phyloP scores from a whole-genome alignment of 1,140 invertebrate species.

The Stegodyphus mimosarum region DNA sequence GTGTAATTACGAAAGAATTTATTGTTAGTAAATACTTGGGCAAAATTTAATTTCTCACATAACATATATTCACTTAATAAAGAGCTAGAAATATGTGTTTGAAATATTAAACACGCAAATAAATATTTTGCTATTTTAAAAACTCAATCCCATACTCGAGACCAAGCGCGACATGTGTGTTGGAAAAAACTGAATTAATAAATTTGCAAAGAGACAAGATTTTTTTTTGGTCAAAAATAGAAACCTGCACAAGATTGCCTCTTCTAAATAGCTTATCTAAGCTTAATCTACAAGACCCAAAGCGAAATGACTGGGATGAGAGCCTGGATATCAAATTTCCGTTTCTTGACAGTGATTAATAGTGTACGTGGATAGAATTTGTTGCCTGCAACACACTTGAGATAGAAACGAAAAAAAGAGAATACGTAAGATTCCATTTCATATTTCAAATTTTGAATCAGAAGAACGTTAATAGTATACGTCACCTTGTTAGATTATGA shows the following conservation, averaged over 20 bases:
- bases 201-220: too few relatives aligned
- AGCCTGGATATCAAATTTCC: conserved; percentile 49
- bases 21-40: too few relatives aligned
- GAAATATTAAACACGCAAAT: too few relatives aligned
- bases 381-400: background rate
- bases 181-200: too few relatives aligned
- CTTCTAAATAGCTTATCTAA: conserved; percentile 14
- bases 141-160: too few relatives aligned
- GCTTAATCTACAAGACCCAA: conserved; percentile 27
- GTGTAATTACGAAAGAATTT: too few relatives aligned
- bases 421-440: conserved; percentile 1
- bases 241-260: background rate
- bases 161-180: too few relatives aligned
- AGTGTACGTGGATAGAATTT: conserved; percentile 22
- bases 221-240: background rate
- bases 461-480: conserved; percentile 35
- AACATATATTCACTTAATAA: too few relatives aligned
- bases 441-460: conserved; percentile 18
- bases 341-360: conserved; percentile 48
- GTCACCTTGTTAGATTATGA: conserved; percentile 13
- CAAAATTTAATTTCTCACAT: too few relatives aligned
- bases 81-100: too few relatives aligned
- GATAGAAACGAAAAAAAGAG: too few relatives aligned
- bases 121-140: too few relatives aligned
- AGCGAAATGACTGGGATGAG: conserved; percentile 13